Evolutionary conservation across 2,888 invertebrate species (phyloP), one percentile per base, ranked within the genome.

Genomic region (Psylliodes chrysocephalus): DNA sequence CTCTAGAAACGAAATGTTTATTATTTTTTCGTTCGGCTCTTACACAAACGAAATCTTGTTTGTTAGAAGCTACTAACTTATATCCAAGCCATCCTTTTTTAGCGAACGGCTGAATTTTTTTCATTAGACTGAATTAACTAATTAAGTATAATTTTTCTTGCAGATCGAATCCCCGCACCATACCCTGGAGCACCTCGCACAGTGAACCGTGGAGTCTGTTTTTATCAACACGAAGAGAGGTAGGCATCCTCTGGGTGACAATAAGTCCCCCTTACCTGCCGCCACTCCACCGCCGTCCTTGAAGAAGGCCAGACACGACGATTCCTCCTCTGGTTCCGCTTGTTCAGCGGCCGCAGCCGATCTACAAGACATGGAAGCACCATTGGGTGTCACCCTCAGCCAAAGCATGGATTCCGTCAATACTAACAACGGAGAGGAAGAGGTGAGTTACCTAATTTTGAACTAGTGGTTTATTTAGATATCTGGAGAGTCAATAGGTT

Each of bases 391-490:
- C 82, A 91, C 94, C 79, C 88, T 94, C 81, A 95, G 95, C 83
- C 96, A 96, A 86, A 96, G 95, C 87, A 96, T 96, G 95, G 96
- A 96, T 87, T 96, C 95, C 78, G 96, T 96, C 82, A 96, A 96
- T 86, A 95, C 95, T 77, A 91, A 91, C 81, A 93, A 94, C 83
- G 93, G 95, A 83, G 96, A 97, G 87, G 97, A 96, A 89, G 97
- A 96, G 96, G 97, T 96, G 80, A 87, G 91, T 66, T 19, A 14
- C 3, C 22, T 22, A 22, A 22, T 4, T 22, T n/a, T n/a, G n/a
- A n/a, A n/a, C n/a, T n/a, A n/a, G n/a, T n/a, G n/a, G n/a, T n/a
- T n/a, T n/a, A n/a, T n/a, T n/a, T n/a, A n/a, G n/a, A n/a, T n/a
- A n/a, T n/a, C n/a, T n/a, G n/a, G n/a, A n/a, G n/a, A n/a, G n/a